Evolutionary conservation across 2,888 invertebrate species (phyloP).

Genomic region (Hemaris fuciformis): DNA sequence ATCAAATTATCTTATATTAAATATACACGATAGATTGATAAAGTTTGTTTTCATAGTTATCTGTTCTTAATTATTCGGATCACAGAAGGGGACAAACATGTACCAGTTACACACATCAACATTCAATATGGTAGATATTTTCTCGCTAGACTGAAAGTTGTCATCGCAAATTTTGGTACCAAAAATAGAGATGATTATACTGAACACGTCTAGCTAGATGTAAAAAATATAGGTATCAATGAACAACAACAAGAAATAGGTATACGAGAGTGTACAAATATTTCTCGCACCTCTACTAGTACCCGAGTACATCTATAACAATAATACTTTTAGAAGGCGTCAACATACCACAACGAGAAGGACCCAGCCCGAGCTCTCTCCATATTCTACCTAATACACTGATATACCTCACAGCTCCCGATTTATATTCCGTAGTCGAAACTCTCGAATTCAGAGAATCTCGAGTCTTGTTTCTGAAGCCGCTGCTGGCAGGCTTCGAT

Average conservation of each 20-base stretch:
- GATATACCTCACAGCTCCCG: constrained; percentile 75
- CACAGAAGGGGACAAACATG: constrained; percentile 24
- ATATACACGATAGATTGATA: background rate
- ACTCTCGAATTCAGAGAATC: constrained; percentile 90
- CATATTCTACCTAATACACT: constrained; percentile 77
- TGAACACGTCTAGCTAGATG: constrained; percentile 79
- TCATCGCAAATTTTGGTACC: constrained; percentile 64
- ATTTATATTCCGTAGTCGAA: constrained; percentile 88
- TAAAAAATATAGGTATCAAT: constrained; percentile 80
- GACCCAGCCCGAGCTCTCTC: constrained; percentile 65
- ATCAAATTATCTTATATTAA: background rate
- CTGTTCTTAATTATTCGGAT: constrained; percentile 18
- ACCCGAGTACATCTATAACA: constrained; percentile 77
- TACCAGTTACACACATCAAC: background rate
- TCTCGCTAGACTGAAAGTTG: constrained; percentile 22
- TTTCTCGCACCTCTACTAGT: constrained; percentile 74
- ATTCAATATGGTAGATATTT: constrained; percentile 29
- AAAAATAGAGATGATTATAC: constrained; percentile 77
- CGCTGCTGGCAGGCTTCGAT: constrained; percentile 93
- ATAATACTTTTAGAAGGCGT: constrained; percentile 80
- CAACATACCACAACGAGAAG: constrained; percentile 74
- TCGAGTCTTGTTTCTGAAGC: constrained; percentile 93
- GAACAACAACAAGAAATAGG: constrained; percentile 80
- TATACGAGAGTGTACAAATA: constrained; percentile 77
- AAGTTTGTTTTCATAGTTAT: background rate